A percentile compares a stretch with the other conserved stretches of the same genome.
phyloP scores from a whole-genome alignment of 2,113 vertebrate species.

The Tor tambroides region DNA sequence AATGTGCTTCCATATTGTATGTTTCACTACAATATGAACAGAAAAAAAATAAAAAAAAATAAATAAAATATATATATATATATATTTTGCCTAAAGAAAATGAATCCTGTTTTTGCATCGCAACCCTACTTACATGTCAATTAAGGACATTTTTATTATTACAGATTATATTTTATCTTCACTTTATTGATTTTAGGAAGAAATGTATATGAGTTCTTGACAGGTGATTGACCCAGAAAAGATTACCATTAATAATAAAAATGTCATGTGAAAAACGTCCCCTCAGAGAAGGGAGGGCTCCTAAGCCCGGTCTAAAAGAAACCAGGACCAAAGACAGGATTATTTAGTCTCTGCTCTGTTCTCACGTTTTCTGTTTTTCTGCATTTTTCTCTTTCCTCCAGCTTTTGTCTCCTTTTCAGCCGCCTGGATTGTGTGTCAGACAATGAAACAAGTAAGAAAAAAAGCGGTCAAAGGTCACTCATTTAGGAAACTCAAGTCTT shows the following conservation, averaged over 20 bases:
- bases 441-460: conserved; percentile 53
- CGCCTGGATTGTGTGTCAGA: conserved; percentile 56
- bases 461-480: conserved; percentile 54
- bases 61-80: too few species aligned
- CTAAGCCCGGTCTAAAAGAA: conserved; percentile 57
- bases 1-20: neutral
- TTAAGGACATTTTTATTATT: too few species aligned
- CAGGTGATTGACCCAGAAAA: conserved; percentile 72
- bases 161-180: neutral
- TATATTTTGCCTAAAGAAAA: too few species aligned
- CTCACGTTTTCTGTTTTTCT: conserved; percentile 64
- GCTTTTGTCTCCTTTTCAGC: conserved; percentile 51
- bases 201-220: conserved; percentile 42
- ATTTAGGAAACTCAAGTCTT: conserved; percentile 60
- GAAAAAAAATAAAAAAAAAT: neutral
- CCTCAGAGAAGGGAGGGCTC: conserved; percentile 51
- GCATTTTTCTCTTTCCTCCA: conserved; percentile 63
- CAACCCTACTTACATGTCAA: too few species aligned
- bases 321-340: conserved; percentile 72
- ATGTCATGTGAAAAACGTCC: conserved; percentile 71
- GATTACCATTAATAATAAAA: conserved; percentile 72
- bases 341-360: conserved; percentile 69
- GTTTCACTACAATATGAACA: neutral
- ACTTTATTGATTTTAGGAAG: neutral
- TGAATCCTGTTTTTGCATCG: too few species aligned